phyloP scores from a whole-genome alignment of 2,113 vertebrate genomes.

The Corydoras sp. region DNA sequence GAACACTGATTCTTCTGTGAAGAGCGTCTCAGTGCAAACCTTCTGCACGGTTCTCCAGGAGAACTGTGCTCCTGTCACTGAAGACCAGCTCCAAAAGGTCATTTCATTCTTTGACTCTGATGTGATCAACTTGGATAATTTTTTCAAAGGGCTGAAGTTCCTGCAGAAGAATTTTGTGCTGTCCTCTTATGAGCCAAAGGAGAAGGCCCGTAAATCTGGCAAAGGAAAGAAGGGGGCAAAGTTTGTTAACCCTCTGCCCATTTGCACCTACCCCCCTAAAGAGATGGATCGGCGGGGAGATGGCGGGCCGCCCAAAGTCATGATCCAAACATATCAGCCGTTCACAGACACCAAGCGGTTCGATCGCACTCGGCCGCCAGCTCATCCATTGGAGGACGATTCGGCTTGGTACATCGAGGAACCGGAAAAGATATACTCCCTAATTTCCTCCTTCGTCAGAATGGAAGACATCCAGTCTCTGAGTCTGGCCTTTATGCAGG shows the following conservation, averaged over 20 bases:
- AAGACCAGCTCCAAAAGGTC: slow-evolving; percentile 54
- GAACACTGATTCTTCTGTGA: slow-evolving; percentile 53
- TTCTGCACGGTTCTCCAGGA: slow-evolving; percentile 60
- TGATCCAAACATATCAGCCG: slow-evolving; percentile 66
- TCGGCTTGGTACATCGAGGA: slow-evolving; percentile 76
- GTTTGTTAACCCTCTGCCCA: slow-evolving; percentile 58
- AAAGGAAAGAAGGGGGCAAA: slow-evolving; percentile 54
- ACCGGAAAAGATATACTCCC: slow-evolving; percentile 55
- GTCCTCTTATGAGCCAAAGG: slow-evolving; percentile 62
- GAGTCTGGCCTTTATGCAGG: slow-evolving; percentile 70
- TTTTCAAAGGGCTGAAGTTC: slow-evolving; percentile 74
- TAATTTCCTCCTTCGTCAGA: slow-evolving; percentile 70
- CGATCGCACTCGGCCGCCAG: slow-evolving; percentile 55
- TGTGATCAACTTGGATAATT: slow-evolving; percentile 60
- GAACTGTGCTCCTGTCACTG: slow-evolving; percentile 39
- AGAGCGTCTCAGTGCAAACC: slow-evolving; percentile 55
- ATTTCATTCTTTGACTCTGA: slow-evolving; percentile 59
- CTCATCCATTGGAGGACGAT: slow-evolving; percentile 75
- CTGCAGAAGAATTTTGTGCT: slow-evolving; percentile 67
- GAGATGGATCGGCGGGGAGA: slow-evolving; percentile 37
- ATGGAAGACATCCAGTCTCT: slow-evolving; percentile 71
- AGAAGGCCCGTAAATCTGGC: slow-evolving; percentile 60
- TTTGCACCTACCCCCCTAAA: slow-evolving; percentile 61
- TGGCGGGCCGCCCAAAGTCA: slow-evolving; percentile 59
- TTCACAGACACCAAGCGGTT: slow-evolving; percentile 51